phyloP scores from a whole-genome alignment of 2,888 invertebrate species.

The Mesorhabditis spiculigera region DNA sequence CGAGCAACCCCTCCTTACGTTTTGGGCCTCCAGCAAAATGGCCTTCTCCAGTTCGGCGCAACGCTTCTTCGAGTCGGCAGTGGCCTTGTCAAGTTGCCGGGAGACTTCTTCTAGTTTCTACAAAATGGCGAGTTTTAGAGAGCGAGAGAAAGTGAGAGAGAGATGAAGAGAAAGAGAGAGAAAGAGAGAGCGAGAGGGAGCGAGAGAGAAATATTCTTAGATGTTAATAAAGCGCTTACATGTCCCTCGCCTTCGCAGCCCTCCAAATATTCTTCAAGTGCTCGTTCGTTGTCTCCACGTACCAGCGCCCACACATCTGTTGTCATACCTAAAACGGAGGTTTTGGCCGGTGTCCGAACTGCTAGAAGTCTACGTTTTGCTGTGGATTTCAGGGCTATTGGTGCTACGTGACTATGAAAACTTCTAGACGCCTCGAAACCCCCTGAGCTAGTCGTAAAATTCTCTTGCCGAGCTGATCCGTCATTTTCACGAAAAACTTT shows the following conservation, averaged over 20 bases:
- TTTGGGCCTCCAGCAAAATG: neutral
- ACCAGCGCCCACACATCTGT: conserved; percentile 2
- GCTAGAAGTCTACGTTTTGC: no score
- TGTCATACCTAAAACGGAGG: neutral
- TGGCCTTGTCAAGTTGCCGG: neutral
- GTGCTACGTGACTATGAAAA: no score
- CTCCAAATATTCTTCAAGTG: neutral
- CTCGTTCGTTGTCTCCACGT: neutral
- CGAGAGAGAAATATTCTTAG: neutral
- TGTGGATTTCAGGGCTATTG: no score
- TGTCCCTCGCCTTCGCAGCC: neutral
- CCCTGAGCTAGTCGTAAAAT: no score
- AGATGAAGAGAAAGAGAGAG: neutral
- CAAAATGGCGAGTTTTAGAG: neutral
- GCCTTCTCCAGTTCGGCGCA: neutral
- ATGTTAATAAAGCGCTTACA: neutral
- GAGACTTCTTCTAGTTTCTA: neutral
- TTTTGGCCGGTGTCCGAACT: no score
- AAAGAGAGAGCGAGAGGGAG: neutral
- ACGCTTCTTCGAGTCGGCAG: neutral
- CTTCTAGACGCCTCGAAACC: no score
- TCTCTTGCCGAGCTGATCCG: no score
- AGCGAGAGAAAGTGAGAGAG: conserved; percentile 1
- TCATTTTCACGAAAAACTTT: no score
- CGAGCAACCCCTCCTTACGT: neutral